Evolutionary conservation across 2,888 invertebrate species (phyloP).

Genomic region (Fabriciana adippe): DNA sequence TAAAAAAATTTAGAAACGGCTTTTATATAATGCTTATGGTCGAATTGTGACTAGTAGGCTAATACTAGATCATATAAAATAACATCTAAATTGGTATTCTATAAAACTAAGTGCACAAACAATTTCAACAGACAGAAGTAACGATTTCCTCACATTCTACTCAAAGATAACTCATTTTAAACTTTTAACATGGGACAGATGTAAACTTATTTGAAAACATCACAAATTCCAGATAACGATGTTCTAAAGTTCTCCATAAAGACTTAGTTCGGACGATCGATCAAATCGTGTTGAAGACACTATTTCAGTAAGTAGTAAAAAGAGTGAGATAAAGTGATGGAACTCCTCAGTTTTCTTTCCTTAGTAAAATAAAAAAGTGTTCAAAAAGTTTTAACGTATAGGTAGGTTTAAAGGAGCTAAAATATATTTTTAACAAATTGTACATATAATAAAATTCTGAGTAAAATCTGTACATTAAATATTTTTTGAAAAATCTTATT

Average conservation of each 20-base stretch:
- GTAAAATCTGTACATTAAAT: too few species aligned
- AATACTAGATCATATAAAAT: too few species aligned
- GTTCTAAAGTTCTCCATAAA: slow-evolving; percentile 11
- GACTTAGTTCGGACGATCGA: slow-evolving; percentile 5
- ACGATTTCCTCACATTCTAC: too few species aligned
- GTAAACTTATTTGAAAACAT: background rate
- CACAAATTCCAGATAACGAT: slow-evolving; percentile 7
- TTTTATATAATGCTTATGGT: too few species aligned
- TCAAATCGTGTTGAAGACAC: slow-evolving; percentile 14
- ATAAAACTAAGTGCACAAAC: too few species aligned
- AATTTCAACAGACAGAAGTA: too few species aligned
- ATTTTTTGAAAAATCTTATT: too few species aligned
- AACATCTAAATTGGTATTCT: too few species aligned
- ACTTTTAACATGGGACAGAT: background rate
- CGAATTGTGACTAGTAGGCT: too few species aligned
- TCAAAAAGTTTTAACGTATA: background rate
- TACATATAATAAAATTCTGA: too few species aligned
- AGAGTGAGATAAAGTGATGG: background rate
- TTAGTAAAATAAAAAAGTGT: background rate
- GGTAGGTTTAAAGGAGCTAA: too few species aligned
- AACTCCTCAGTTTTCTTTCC: slow-evolving; percentile 1
- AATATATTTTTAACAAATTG: background rate
- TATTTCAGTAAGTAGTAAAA: slow-evolving; percentile 14
- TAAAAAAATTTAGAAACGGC: too few species aligned
- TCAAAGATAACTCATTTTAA: background rate